Evolutionary conservation across 2,113 vertebrate genomes (phyloP).

Genomic region (Lophius piscatorius): DNA sequence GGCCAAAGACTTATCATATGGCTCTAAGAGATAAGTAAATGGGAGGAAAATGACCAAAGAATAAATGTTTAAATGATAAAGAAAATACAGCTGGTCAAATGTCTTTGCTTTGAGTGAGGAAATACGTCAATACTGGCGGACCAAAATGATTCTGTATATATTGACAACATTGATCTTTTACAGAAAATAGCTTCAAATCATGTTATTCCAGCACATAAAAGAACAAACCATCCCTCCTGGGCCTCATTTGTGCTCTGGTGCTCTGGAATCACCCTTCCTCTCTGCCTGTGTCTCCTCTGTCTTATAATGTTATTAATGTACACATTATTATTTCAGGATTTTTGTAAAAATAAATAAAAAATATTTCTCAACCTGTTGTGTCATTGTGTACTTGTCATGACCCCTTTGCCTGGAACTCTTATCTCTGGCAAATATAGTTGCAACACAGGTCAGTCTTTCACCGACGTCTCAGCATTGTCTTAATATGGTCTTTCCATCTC

Average conservation of each 20-base stretch:
- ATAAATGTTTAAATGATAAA: not conserved
- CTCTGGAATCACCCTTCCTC: not conserved
- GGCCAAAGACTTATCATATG: constrained; percentile 33
- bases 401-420: constrained; percentile 58
- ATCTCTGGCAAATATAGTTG: constrained; percentile 76
- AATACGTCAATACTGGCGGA: too few species aligned
- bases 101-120: not conserved
- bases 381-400: constrained; percentile 54
- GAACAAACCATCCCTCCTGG: not conserved
- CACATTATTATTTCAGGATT: not conserved
- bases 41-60: not conserved
- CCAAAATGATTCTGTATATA: not conserved
- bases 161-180: not conserved
- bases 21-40: constrained; percentile 48
- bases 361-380: constrained; percentile 37
- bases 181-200: constrained; percentile 15
- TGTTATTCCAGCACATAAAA: not conserved
- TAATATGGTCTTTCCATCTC: constrained; percentile 83
- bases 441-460: constrained; percentile 64
- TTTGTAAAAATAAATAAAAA: not conserved
- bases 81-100: not conserved
- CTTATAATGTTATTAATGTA: not conserved
- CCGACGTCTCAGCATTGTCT: constrained; percentile 76
- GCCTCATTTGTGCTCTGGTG: not conserved
- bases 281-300: not conserved